Conservation (phyloP, 2,888 invertebrate genomes). For the Caenorhabditis auriculariae region DNA sequence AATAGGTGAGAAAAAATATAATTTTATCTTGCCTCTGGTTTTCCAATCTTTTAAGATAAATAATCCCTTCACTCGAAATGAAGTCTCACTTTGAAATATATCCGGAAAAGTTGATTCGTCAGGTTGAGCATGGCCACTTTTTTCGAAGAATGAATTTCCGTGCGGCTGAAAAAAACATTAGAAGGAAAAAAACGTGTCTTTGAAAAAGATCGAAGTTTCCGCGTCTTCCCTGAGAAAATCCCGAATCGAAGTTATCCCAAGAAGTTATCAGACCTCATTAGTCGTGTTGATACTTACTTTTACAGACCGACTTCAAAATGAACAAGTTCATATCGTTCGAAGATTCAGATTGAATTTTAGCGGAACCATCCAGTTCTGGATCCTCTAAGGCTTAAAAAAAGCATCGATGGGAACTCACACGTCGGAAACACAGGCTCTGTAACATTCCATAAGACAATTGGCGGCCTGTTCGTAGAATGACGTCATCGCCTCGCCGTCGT, state of each 20-base stretch:
- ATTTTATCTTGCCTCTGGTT: no score
- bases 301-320: no score
- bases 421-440: slow-evolving; percentile 56
- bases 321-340: not conserved
- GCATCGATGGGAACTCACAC: no score
- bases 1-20: no score
- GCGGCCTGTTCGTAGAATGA: slow-evolving; percentile 53
- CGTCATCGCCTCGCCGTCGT: slow-evolving; percentile 36
- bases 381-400: no score
- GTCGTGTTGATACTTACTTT: no score
- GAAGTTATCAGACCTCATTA: no score
- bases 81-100: slow-evolving; percentile 93
- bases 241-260: not conserved
- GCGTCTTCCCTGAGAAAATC: not conserved
- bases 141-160: slow-evolving; percentile 87
- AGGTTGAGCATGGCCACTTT: slow-evolving; percentile 91
- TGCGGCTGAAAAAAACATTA: slow-evolving; percentile 69
- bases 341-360: not conserved
- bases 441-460: slow-evolving; percentile 54
- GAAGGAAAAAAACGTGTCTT: not conserved
- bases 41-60: no score
- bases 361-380: not conserved
- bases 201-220: not conserved
- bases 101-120: slow-evolving; percentile 94
- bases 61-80: no score